A percentile compares a stretch with the other conserved stretches of the same genome.
Conservation (phyloP, 2,113 vertebrate genomes). For the Amphiprion ocellaris region DNA sequence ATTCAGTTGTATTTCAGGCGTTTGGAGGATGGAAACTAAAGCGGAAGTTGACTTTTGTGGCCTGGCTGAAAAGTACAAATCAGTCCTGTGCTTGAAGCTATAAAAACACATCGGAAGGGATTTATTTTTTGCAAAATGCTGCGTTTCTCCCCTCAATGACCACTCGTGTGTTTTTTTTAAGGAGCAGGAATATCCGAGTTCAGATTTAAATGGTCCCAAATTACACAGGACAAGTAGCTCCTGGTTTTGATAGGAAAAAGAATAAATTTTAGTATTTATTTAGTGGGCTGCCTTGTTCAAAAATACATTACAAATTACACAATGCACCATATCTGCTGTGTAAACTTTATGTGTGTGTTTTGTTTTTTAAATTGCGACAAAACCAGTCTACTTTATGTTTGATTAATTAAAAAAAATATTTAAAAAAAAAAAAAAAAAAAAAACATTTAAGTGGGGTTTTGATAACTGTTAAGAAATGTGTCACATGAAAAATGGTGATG, state of each 20-base stretch:
- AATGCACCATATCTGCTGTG: no score
- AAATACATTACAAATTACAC: no score
- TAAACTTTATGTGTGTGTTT: no score
- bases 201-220: constrained; percentile 34
- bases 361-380: no score
- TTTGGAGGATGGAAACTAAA: not conserved
- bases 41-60: constrained; percentile 5
- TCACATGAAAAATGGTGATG: no score
- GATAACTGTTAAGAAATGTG: no score
- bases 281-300: no score
- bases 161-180: constrained; percentile 26
- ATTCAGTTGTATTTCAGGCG: constrained; percentile 26
- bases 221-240: constrained; percentile 14
- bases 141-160: constrained; percentile 16
- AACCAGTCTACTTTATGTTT: no score
- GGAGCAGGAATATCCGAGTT: not conserved
- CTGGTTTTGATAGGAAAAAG: not conserved
- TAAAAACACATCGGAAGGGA: constrained; percentile 17
- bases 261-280: not conserved
- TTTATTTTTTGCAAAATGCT: constrained; percentile 38
- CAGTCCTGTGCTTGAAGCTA: constrained; percentile 31
- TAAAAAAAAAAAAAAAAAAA: no score
- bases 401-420: no score
- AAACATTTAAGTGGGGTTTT: no score
- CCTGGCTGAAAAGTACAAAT: constrained; percentile 20